phyloP scores from a whole-genome alignment of 1,140 invertebrate genomes.

The Pteromalus puparum region DNA sequence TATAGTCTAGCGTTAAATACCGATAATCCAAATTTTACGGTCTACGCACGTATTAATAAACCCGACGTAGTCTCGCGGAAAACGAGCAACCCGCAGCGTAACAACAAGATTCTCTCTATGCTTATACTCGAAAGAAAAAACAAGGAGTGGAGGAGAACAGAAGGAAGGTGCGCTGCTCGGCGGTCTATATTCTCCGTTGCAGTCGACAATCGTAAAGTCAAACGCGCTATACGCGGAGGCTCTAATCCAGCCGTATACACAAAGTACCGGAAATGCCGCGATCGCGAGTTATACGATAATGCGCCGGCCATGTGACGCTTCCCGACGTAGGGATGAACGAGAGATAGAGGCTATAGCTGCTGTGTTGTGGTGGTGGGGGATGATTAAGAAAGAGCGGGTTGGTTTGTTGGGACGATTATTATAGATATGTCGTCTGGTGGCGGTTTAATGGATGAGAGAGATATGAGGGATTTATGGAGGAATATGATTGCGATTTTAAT shows the following conservation, averaged over 20 bases:
- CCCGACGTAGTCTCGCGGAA: neutral
- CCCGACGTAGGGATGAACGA: neutral
- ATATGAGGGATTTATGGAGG: no score
- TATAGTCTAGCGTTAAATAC: neutral
- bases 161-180: neutral
- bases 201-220: neutral
- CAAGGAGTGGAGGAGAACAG: neutral
- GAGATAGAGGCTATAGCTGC: neutral
- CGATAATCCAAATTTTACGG: slow-evolving; percentile 25
- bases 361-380: neutral
- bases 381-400: neutral
- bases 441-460: no score
- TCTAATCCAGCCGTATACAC: neutral
- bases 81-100: neutral
- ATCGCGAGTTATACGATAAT: no score
- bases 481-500: no score
- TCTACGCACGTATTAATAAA: neutral
- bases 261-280: slow-evolving; percentile 6
- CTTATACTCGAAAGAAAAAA: neutral
- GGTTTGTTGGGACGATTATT: neutral
- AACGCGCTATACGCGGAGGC: neutral
- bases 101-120: neutral
- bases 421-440: no score
- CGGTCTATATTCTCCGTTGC: slow-evolving; percentile 11
- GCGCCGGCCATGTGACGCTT: neutral